phyloP scores from a whole-genome alignment of 1,140 invertebrate genomes.

The Pectinophora gossypiella region DNA sequence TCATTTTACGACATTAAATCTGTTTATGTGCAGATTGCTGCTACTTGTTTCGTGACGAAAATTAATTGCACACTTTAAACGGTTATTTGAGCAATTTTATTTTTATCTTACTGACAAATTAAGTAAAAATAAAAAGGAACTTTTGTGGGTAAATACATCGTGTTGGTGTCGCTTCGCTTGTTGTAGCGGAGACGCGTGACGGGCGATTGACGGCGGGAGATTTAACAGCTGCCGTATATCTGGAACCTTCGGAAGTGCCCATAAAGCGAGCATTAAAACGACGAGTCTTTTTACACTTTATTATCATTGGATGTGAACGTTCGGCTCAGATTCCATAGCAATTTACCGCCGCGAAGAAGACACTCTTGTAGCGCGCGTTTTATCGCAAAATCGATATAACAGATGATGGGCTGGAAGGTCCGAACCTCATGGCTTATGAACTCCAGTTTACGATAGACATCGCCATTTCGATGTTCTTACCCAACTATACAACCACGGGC shows the following conservation, averaged over 20 bases:
- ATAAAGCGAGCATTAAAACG: constrained; percentile 71
- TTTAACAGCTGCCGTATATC: constrained; percentile 56
- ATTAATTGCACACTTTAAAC: neutral
- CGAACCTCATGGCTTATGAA: constrained; percentile 55
- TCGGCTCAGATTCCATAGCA: constrained; percentile 66
- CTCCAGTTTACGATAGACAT: constrained; percentile 41
- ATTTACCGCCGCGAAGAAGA: constrained; percentile 51
- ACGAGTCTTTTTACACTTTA: constrained; percentile 73
- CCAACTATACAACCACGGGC: neutral
- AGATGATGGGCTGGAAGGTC: constrained; percentile 43
- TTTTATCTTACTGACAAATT: too few relatives aligned
- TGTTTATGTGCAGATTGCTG: constrained; percentile 30
- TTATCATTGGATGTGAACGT: constrained; percentile 72
- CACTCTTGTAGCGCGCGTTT: constrained; percentile 48
- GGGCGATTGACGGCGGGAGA: constrained; percentile 35
- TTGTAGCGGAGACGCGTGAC: constrained; percentile 22
- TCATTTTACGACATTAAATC: constrained; percentile 55
- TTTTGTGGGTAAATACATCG: too few relatives aligned
- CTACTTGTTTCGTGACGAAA: neutral
- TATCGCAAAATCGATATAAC: constrained; percentile 68
- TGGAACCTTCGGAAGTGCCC: constrained; percentile 53
- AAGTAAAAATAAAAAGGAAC: too few relatives aligned
- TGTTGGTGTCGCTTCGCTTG: too few relatives aligned
- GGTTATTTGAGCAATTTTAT: too few relatives aligned
- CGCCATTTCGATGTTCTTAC: constrained; percentile 14